A percentile compares a stretch with the other conserved stretches of the same genome.
phyloP scores from a whole-genome alignment of 2,113 vertebrate genomes.

The Vidua macroura region DNA sequence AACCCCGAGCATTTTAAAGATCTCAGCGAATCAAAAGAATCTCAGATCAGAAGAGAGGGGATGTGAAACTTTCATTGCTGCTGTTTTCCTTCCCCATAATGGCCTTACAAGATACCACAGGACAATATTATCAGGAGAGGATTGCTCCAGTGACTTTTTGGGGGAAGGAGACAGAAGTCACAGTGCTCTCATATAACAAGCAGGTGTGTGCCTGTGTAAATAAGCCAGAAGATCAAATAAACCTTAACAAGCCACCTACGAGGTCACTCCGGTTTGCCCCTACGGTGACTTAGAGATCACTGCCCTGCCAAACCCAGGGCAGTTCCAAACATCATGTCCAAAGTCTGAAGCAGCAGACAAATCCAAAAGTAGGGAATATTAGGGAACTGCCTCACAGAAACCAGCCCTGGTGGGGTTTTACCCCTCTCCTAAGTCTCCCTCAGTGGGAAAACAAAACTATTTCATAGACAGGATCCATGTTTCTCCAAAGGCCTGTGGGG shows the following conservation, averaged over 20 bases:
- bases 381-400: background rate
- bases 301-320: background rate
- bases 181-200: conserved; percentile 7
- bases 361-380: background rate
- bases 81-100: background rate
- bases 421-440: background rate
- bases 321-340: background rate
- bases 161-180: background rate
- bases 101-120: background rate
- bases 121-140: background rate
- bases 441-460: background rate
- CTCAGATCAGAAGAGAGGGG: conserved; percentile 7
- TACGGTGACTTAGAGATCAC: background rate
- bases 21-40: background rate
- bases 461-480: background rate
- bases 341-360: background rate
- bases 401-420: background rate
- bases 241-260: conserved; percentile 34
- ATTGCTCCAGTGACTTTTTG: conserved; percentile 29
- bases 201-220: background rate
- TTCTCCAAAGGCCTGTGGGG: background rate
- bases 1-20: conserved; percentile 10
- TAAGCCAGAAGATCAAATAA: conserved; percentile 41
- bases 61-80: background rate
- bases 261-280: conserved; percentile 12